A percentile compares a stretch with the other conserved stretches of the same genome.
Evolutionary conservation across 2,888 invertebrate species (phyloP).

Genomic region (Ophioninae sp.): DNA sequence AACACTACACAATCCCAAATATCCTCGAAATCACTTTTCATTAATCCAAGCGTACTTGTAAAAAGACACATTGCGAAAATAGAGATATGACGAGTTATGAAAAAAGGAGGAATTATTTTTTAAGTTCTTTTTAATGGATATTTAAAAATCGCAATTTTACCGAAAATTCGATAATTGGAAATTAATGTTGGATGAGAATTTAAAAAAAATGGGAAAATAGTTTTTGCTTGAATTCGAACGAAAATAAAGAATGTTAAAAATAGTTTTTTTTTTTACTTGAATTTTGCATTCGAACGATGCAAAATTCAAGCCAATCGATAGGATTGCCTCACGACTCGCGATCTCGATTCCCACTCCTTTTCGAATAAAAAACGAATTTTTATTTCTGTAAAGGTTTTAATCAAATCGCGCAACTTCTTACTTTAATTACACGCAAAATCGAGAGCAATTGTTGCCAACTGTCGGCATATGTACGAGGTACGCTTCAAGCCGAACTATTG

Average conservation of each 20-base stretch:
- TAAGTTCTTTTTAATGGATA: too few species aligned
- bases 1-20: not conserved
- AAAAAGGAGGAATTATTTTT: not conserved
- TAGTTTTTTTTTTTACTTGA: too few species aligned
- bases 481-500: not conserved
- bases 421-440: not conserved
- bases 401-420: not conserved
- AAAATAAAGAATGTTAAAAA: too few species aligned
- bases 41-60: not conserved
- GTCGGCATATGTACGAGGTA: not conserved
- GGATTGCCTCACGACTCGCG: not conserved
- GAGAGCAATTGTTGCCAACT: not conserved
- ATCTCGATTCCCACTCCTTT: not conserved
- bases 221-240: too few species aligned
- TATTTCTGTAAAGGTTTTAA: not conserved
- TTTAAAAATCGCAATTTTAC: too few species aligned
- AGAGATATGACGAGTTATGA: not conserved
- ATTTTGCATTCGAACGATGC: not conserved
- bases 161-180: too few species aligned
- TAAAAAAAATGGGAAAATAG: too few species aligned
- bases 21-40: too few species aligned
- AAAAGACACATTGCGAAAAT: too few species aligned
- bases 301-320: not conserved
- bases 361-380: not conserved
- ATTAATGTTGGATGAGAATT: too few species aligned